Conservation (phyloP, 1,140 invertebrate species). For the Callitettix versicolor region DNA sequence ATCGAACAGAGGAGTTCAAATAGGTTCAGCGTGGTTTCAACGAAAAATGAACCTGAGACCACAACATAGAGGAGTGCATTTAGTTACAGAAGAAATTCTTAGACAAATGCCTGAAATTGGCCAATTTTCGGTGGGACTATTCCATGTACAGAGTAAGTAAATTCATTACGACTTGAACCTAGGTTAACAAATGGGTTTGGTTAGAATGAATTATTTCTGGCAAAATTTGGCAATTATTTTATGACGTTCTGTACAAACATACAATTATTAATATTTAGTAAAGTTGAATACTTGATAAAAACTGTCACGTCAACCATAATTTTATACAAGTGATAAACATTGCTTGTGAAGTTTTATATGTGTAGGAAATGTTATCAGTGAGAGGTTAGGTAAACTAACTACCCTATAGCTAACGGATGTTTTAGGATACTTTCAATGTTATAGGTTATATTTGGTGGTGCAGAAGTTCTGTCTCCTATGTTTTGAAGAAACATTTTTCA, state of each 20-base stretch:
- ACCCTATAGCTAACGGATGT: no score
- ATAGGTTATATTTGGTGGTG: no score
- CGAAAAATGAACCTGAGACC: slow-evolving; percentile 89
- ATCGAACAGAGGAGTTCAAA: slow-evolving; percentile 76
- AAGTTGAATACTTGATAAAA: no score
- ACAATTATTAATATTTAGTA: background rate
- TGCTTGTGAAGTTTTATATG: no score
- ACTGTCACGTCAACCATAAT: no score
- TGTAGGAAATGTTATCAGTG: no score
- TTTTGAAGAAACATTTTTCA: no score
- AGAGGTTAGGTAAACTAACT: no score
- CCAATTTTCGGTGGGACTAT: slow-evolving; percentile 86
- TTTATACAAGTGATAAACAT: no score
- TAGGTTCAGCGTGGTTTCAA: slow-evolving; percentile 92
- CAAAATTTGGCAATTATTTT: background rate
- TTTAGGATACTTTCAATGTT: no score
- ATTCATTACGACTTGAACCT: slow-evolving; percentile 5
- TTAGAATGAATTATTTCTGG: slow-evolving; percentile 6
- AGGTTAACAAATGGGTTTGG: slow-evolving; percentile 18
- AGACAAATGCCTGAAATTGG: slow-evolving; percentile 84
- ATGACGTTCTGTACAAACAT: background rate
- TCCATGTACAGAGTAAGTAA: slow-evolving; percentile 89
- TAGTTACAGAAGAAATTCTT: slow-evolving; percentile 90
- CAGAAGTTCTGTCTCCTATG: no score
- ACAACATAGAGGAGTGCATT: slow-evolving; percentile 86